Conservation (phyloP, 2,888 invertebrate species). For the Nomada ferruginata region DNA sequence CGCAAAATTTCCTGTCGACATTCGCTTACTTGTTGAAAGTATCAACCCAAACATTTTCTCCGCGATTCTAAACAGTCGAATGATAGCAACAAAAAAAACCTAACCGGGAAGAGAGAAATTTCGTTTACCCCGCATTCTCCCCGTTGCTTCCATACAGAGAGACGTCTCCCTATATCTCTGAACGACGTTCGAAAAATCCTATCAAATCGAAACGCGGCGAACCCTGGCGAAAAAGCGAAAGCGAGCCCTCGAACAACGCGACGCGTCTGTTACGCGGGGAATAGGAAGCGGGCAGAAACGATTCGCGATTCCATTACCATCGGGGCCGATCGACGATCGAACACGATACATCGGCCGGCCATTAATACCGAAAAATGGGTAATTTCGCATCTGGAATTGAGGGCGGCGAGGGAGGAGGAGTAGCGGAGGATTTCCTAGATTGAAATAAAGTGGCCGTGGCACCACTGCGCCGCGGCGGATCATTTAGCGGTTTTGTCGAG, state of each 20-base stretch:
- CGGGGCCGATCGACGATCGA: conserved; percentile 72
- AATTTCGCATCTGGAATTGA: conserved; percentile 80
- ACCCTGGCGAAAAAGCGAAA: conserved; percentile 33
- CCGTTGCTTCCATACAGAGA: no score
- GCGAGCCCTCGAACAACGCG: conserved; percentile 14
- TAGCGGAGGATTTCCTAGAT: conserved; percentile 81
- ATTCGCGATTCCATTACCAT: conserved; percentile 74
- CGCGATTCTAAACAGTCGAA: neutral
- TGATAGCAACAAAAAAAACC: neutral
- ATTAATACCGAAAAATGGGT: conserved; percentile 81
- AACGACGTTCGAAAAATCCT: neutral
- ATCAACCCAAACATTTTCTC: conserved; percentile 16
- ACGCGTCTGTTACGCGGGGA: conserved; percentile 40
- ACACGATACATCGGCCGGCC: conserved; percentile 70
- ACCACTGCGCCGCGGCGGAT: conserved; percentile 82
- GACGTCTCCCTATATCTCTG: neutral
- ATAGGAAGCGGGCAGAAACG: conserved; percentile 66
- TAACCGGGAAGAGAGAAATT: no score
- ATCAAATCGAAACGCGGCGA: conserved; percentile 20
- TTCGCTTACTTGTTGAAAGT: conserved; percentile 25
- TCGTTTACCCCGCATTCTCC: no score
- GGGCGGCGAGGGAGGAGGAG: conserved; percentile 53
- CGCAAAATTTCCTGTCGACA: conserved; percentile 51
- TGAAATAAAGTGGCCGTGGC: conserved; percentile 84
- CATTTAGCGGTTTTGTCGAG: conserved; percentile 85